Base-by-base conservation (phyloP, 2,888 invertebrate genomes). In the Dexiosoma caninum region DNA sequence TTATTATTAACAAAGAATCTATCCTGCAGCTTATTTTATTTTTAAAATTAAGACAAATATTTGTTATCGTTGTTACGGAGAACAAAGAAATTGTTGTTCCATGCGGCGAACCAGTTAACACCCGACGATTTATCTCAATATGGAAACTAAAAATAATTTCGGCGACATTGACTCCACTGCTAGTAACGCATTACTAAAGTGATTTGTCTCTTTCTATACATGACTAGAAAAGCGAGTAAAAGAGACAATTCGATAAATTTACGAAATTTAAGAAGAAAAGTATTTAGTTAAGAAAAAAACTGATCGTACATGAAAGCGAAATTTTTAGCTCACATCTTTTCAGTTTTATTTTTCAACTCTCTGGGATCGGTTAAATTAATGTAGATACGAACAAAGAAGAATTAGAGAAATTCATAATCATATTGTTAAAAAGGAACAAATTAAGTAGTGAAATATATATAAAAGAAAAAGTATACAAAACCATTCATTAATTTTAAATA, bases 281-380 rank as follows among this genome's bases (percentile, higher is more conserved):
- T 44, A 64, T 49, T 60, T 21, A 42, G 55, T 16, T 21, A 69
- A 60, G 53, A 75, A 51, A 27, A 71, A 71, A 53, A 66, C 55
- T 74, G 79, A 79, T 79, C 79, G 57, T 79, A 64, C 60, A 78
- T 74, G 82, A 82, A 82, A 82, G 80, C 66, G 80, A 82, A 77
- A 74, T 53, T 72, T 37, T 59, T 64, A 69, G 16, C 55, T 75
- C 66, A 76, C 27, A 70, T 75, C 66, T 83, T 82, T 83, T 87
- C 85, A 87, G 88, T 87, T 87, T 86, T 85, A 86, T 87, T 87
- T 84, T 85, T 85, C 85, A 84, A 84, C 85, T 87, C 86, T 85
- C 84, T 85, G 84, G 85, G 85, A 85, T 85, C 86, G 87, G 87
- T 88, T 85, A 72, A 71, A 32, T 19, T 42, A 76, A 62, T 49